Evolutionary conservation across 2,888 invertebrate species (phyloP), one percentile per base, ranked within the genome.

Genomic region (Morinoia aosen): DNA sequence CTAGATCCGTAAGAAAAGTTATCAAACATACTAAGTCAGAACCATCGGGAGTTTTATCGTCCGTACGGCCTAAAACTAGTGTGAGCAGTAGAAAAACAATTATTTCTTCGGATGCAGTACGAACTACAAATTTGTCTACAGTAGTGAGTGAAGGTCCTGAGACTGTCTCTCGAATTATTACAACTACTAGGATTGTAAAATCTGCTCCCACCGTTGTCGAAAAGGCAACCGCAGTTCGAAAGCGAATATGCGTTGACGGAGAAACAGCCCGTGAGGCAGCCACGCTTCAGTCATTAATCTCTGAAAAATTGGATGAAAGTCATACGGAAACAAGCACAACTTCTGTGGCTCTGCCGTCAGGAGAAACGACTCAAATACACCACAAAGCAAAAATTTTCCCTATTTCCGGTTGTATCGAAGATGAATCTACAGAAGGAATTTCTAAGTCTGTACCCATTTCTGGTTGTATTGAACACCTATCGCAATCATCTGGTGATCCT

Each of bases 351-450:
- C 64, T 64, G 25, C 64, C 64, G 64, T 64, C 64, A 16, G 64
- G 64, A 64, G 64, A 64, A 64, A 64, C 25, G 12, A 25, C 64
- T 64, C 19, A 64, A 64, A 64, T 64, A 19, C 25, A 64, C 64
- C 64, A 19, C 25, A 19, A 64, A 64, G 19, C 48, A 4, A 39
- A 90, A 39, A 90, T 91, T 56, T 48, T 48, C 11, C 91, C 48
- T 12, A 91, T 91, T 16, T 57, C 12, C 57, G 91, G 91, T 57
- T 91, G 91, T 48, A 91, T 91, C 57, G 91, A 91, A 91, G 91
- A 91, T 91, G 91, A 57, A 91, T 57, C 57, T 48, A 25, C 57
- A 12, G 91, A 40, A 90, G 40, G 39, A 90, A 90, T 7, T 14
- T 10, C 90, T 39, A 16, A 90, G 11, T 48, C 90, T 90, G 40